Conservation (phyloP, 2,113 vertebrate species). For the Malurus melanocephalus region DNA sequence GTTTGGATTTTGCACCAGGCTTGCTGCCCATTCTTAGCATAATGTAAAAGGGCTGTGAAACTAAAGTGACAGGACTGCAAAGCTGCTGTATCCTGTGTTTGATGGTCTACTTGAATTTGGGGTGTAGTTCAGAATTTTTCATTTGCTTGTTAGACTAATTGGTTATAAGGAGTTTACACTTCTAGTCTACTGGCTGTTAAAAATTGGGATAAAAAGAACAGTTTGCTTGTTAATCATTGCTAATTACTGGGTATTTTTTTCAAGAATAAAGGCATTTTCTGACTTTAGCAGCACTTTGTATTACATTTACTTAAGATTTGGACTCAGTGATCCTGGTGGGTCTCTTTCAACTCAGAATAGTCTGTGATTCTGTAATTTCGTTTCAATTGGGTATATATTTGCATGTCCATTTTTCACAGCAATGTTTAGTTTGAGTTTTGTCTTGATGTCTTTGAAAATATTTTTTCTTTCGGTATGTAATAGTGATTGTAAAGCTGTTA, state of each 20-base stretch:
- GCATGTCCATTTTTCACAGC: neutral
- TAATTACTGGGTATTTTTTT: neutral
- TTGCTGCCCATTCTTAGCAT: neutral
- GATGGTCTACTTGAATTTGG: neutral
- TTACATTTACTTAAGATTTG: neutral
- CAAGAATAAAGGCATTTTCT: neutral
- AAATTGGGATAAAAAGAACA: neutral
- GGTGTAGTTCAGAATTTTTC: neutral
- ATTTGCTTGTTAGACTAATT: neutral
- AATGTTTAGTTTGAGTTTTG: neutral
- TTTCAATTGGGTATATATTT: neutral
- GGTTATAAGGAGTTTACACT: neutral
- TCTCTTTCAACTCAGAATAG: neutral
- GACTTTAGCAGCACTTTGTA: neutral
- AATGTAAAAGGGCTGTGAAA: neutral
- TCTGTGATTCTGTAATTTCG: neutral
- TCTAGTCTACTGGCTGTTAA: neutral
- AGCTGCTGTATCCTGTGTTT: neutral
- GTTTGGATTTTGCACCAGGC: neutral
- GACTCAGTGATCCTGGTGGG: neutral
- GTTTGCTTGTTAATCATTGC: neutral
- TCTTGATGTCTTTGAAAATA: neutral
- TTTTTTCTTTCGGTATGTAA: neutral
- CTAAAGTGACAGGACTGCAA: neutral
- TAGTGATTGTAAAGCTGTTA: neutral